phyloP scores from a whole-genome alignment of 2,797 vertebrate species.

The Danio aesculapii region DNA sequence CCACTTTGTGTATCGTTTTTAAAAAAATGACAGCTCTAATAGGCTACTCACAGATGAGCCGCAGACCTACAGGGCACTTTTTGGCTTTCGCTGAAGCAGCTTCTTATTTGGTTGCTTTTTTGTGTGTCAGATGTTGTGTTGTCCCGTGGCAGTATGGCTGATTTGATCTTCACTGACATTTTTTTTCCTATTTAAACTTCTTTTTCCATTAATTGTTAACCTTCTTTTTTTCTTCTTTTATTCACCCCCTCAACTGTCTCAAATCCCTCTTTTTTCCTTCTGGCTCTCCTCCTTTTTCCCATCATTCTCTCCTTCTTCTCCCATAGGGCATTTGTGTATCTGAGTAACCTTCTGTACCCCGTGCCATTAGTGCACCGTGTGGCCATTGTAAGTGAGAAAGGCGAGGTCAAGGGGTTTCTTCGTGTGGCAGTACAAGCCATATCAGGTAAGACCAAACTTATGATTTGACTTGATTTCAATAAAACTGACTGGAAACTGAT shows the following conservation, averaged over 20 bases:
- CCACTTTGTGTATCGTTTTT: neutral
- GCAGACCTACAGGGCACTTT: conserved; percentile 18
- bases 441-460: conserved; percentile 82
- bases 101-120: conserved; percentile 74
- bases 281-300: neutral
- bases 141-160: conserved; percentile 64
- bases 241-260: neutral
- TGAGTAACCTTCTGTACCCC: conserved; percentile 96
- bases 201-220: neutral
- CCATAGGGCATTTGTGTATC: conserved; percentile 94
- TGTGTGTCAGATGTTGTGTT: conserved; percentile 73
- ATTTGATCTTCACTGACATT: conserved; percentile 36
- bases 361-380: conserved; percentile 96
- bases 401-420: conserved; percentile 97
- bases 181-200: conserved; percentile 5
- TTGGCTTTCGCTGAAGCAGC: conserved; percentile 49
- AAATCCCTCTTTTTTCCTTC: neutral
- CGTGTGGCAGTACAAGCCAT: conserved; percentile 96
- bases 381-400: conserved; percentile 97
- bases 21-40: neutral
- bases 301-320: conserved; percentile 9
- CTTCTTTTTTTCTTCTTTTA: neutral
- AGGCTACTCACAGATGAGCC: conserved; percentile 27
- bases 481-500: neutral
- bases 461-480: neutral